These are phyloP conservation scores for Drosophila yakuba DNA, from an alignment of 1,140 invertebrate species.

Conservation along the genomic window DNA sequence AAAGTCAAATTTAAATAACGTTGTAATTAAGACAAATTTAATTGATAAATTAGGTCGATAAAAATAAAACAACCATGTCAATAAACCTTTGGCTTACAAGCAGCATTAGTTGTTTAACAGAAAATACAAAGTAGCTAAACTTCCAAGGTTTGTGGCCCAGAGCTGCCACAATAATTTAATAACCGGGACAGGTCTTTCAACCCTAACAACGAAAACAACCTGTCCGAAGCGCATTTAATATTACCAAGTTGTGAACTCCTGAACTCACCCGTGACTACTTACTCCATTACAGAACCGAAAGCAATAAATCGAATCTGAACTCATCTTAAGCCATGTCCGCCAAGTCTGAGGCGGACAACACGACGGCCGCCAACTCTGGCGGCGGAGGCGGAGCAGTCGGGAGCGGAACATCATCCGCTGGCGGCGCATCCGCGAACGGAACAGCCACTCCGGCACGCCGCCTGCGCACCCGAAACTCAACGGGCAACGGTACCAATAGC, in stretches of 20 bases:
- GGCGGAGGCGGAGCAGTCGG: conserved; percentile 30
- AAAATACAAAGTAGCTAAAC: no score
- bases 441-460: conserved; percentile 72
- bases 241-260: conserved; percentile 6
- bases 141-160: background rate
- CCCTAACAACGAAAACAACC: conserved; percentile 1
- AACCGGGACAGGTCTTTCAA: conserved; percentile 5
- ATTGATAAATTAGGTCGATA: background rate
- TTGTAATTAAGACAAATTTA: background rate
- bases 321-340: conserved; percentile 62
- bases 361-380: conserved; percentile 39
- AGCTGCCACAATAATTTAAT: conserved; percentile 9
- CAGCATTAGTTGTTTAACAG: no score
- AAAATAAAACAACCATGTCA: background rate
- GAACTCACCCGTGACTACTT: conserved; percentile 3
- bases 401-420: conserved; percentile 26
- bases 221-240: conserved; percentile 1
- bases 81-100: no score
- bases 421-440: conserved; percentile 48
- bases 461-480: conserved; percentile 79
- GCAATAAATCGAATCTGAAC: conserved; percentile 46
- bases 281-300: conserved; percentile 47
- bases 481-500: conserved; percentile 63
- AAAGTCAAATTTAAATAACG: conserved; percentile 2
- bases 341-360: conserved; percentile 68